These are phyloP conservation scores for Zeus faber DNA, from an alignment of 2,113 vertebrate genomes.

Conservation along the genomic window DNA sequence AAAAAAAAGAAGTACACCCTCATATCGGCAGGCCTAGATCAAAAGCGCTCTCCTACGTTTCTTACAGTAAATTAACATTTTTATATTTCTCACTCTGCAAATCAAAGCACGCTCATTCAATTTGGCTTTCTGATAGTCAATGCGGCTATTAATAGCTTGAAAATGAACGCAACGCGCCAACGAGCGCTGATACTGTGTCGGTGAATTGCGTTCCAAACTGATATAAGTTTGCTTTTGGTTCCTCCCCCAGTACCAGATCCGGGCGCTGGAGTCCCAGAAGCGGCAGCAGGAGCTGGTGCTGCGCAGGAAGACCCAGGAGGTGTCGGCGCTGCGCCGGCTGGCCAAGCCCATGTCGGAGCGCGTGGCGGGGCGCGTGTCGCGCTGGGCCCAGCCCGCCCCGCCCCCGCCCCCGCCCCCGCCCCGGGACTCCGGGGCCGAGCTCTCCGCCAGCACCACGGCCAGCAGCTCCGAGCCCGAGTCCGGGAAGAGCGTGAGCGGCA, in stretches of 20 bases:
- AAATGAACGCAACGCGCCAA: too few species aligned
- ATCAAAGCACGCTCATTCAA: too few species aligned
- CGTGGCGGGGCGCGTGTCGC: conserved; percentile 76
- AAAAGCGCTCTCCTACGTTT: too few species aligned
- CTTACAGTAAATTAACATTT: too few species aligned
- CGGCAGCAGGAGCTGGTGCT: conserved; percentile 93
- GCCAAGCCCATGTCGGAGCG: conserved; percentile 92
- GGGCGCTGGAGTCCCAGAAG: conserved; percentile 94
- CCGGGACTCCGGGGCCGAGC: conserved; percentile 84
- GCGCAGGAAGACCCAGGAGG: conserved; percentile 93
- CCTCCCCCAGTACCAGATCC: conserved; percentile 92
- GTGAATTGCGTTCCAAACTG: too few species aligned
- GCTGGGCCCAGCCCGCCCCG: conserved; percentile 51
- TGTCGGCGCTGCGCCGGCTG: conserved; percentile 87
- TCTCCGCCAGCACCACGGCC: conserved; percentile 82
- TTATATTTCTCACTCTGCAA: too few species aligned
- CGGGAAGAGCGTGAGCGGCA: conserved; percentile 84
- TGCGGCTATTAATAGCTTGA: too few species aligned
- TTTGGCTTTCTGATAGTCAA: too few species aligned
- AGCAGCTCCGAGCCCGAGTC: conserved; percentile 85
- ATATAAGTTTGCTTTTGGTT: too few species aligned
- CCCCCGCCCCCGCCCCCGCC: conserved; percentile 54
- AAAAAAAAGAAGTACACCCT: too few species aligned
- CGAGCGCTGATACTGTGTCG: too few species aligned
- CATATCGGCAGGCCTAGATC: too few species aligned